Conservation (phyloP, 2,797 vertebrate genomes). For the Lerista edwardsae region DNA sequence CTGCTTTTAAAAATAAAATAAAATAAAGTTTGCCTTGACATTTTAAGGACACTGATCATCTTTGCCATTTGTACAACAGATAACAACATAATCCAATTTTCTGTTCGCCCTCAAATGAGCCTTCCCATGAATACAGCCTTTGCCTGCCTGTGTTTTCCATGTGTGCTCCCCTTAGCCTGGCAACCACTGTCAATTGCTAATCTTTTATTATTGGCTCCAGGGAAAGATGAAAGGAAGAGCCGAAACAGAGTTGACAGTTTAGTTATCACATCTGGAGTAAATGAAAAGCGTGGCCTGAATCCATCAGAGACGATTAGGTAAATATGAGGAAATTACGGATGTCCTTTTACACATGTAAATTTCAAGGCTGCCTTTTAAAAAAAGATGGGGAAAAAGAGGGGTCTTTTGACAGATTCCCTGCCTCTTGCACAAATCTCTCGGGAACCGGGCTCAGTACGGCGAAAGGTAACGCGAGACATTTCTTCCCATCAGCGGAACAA, state of each 20-base stretch:
- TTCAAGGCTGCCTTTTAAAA: conserved; percentile 45
- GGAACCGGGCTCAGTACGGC: conserved; percentile 22
- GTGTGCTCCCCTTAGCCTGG: conserved; percentile 73
- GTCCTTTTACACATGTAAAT: conserved; percentile 88
- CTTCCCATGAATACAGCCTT: conserved; percentile 81
- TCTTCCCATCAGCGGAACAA: conserved; percentile 33
- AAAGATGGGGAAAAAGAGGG: conserved; percentile 14
- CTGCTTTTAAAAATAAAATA: conserved; percentile 67
- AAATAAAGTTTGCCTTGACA: conserved; percentile 78
- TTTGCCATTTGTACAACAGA: conserved; percentile 88
- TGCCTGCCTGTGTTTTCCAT: conserved; percentile 83
- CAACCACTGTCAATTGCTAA: conserved; percentile 77
- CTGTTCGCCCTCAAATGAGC: conserved; percentile 81
- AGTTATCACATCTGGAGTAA: conserved; percentile 93
- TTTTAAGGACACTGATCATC: conserved; percentile 84
- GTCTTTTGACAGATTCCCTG: conserved; percentile 51
- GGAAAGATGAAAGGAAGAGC: conserved; percentile 91
- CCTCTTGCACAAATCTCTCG: conserved; percentile 11
- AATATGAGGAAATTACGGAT: conserved; percentile 91
- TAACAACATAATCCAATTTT: conserved; percentile 89
- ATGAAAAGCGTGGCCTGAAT: conserved; percentile 97
- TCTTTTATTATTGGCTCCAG: conserved; percentile 90
- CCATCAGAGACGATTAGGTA: conserved; percentile 92
- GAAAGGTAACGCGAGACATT: conserved; percentile 32
- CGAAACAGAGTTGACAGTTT: conserved; percentile 90